Conservation (phyloP, 2,113 vertebrate genomes). For the Cairina moschata region DNA sequence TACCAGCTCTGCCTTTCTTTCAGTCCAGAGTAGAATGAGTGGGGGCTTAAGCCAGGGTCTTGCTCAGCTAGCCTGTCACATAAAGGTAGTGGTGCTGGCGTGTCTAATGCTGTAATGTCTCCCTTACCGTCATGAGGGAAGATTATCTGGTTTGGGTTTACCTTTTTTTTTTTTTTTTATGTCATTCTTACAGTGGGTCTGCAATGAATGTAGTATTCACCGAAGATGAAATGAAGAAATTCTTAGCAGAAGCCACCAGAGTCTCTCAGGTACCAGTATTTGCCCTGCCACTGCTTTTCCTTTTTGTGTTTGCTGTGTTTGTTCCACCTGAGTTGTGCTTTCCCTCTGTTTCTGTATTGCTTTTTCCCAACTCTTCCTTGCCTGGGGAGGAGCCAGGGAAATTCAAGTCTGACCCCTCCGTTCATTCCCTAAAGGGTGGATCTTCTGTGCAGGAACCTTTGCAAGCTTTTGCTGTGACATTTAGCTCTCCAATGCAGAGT, state of each 20-base stretch:
- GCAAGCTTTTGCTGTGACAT: conserved; percentile 25
- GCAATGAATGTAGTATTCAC: conserved; percentile 93
- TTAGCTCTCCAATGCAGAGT: not conserved
- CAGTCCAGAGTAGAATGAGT: not conserved
- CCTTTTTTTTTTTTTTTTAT: not conserved
- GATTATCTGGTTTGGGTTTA: not conserved
- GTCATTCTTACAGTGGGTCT: conserved; percentile 82
- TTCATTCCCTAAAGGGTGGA: not conserved
- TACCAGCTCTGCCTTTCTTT: not conserved
- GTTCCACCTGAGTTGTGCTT: not conserved
- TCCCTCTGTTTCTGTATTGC: not conserved
- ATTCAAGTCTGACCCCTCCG: not conserved
- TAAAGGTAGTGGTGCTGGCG: not conserved
- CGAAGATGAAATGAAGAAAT: conserved; percentile 93
- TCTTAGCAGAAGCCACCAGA: conserved; percentile 91
- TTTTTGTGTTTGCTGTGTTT: not conserved
- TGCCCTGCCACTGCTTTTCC: not conserved
- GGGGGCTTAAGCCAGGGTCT: not conserved
- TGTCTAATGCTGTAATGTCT: not conserved
- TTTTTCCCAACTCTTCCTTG: not conserved
- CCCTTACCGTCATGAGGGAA: not conserved
- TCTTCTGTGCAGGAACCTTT: conserved; percentile 13
- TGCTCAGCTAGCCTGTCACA: not conserved
- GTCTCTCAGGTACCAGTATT: conserved; percentile 88
- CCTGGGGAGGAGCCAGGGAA: not conserved